Evolutionary conservation across 2,888 invertebrate genomes (phyloP).

Genomic region (Anthrax anthrax): DNA sequence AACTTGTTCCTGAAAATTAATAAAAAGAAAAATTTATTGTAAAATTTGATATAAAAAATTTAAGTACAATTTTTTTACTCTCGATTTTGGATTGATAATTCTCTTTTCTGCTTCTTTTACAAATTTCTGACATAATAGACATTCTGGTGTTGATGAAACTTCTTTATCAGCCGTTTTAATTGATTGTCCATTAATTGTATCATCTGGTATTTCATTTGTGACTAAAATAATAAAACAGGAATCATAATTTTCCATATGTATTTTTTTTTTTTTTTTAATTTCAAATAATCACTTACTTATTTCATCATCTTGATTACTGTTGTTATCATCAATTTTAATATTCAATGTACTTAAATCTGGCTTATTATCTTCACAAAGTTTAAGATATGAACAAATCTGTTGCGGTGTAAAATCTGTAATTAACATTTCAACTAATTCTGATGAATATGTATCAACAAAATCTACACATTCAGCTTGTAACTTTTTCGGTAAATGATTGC

Average conservation of each 20-base stretch:
- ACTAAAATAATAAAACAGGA: constrained; percentile 28
- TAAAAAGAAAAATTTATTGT: not conserved
- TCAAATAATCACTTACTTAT: constrained; percentile 6
- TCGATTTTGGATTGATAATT: constrained; percentile 24
- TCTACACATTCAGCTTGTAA: constrained; percentile 53
- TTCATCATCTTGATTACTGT: constrained; percentile 9
- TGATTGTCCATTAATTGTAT: constrained; percentile 41
- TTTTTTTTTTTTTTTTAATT: too few relatives aligned
- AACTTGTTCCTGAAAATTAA: constrained; percentile 20
- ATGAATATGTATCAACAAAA: constrained; percentile 62
- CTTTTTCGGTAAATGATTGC: constrained; percentile 48
- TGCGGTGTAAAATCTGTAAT: constrained; percentile 57
- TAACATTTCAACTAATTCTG: constrained; percentile 63
- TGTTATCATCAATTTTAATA: constrained; percentile 13
- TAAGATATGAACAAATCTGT: constrained; percentile 64
- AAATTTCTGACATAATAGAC: constrained; percentile 26
- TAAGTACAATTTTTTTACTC: too few relatives aligned
- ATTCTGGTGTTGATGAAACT: constrained; percentile 19
- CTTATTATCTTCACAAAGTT: constrained; percentile 48
- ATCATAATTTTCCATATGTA: too few relatives aligned
- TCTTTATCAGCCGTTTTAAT: constrained; percentile 19
- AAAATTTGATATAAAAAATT: too few relatives aligned
- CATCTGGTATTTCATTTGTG: constrained; percentile 55
- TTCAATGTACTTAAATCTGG: constrained; percentile 19
- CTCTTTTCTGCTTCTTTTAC: constrained; percentile 25